Percentiles rank a stretch among this genome's conserved stretches.
phyloP scores from a whole-genome alignment of 2,888 invertebrate species.

The Acrobeloides nanus region DNA sequence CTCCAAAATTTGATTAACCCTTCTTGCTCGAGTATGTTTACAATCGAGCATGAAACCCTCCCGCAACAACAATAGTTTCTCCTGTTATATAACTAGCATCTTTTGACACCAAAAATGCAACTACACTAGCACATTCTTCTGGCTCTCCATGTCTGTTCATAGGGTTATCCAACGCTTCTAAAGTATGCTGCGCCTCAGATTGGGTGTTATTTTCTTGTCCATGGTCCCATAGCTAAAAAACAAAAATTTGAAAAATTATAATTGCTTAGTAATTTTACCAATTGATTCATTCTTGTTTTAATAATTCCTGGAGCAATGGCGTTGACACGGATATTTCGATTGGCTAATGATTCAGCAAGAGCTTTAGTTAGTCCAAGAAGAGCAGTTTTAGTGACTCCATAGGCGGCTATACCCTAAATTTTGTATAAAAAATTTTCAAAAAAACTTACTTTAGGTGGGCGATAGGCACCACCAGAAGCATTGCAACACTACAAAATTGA shows the following conservation, averaged over 20 bases:
- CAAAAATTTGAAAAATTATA: background rate
- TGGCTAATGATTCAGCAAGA: slow-evolving; percentile 68
- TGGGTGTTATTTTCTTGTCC: background rate
- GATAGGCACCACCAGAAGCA: too few relatives aligned
- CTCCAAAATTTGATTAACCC: too few relatives aligned
- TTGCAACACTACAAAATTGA: too few relatives aligned
- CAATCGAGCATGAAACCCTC: slow-evolving; percentile 69
- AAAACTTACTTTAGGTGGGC: too few relatives aligned
- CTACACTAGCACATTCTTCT: slow-evolving; percentile 68
- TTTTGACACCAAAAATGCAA: slow-evolving; percentile 71
- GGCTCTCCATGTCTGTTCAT: slow-evolving; percentile 37
- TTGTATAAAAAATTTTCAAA: too few relatives aligned
- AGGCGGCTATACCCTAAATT: slow-evolving; percentile 72
- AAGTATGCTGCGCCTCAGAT: slow-evolving; percentile 6
- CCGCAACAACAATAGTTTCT: slow-evolving; percentile 71
- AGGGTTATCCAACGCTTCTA: too few relatives aligned
- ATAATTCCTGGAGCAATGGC: slow-evolving; percentile 86
- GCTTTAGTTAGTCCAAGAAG: slow-evolving; percentile 55
- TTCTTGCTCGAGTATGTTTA: too few relatives aligned
- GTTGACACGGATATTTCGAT: slow-evolving; percentile 79
- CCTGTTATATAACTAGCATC: slow-evolving; percentile 82
- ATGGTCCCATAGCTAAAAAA: slow-evolving; percentile 19
- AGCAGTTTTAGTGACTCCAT: slow-evolving; percentile 87
- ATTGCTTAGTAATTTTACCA: slow-evolving; percentile 15
- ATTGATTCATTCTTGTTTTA: slow-evolving; percentile 74